Base-by-base conservation (phyloP, 2,113 vertebrate species). In the Acinonyx jubatus region DNA sequence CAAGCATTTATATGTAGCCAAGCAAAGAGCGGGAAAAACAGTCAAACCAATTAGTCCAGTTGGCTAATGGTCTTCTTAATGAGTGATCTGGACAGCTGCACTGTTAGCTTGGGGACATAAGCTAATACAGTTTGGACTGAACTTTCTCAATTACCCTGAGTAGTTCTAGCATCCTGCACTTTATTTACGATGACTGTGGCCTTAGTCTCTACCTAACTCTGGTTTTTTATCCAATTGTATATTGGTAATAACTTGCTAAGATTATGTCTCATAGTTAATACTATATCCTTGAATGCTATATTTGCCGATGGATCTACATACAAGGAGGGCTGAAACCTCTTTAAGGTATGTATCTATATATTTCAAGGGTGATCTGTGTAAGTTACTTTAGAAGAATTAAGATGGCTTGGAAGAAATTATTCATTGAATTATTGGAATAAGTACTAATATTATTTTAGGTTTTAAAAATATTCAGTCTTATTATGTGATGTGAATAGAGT, bases 401-500 rank as follows among this genome's bases (percentile, higher is more conserved):
- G 55, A 91, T 91, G 33, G 2, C 36, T 97, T 16, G 68, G 41
- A 76, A 78, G 73, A 84, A 97, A 97, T 96, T 96, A 79, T 96
- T 98, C n/a, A 48, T 36, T 97, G 78, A 81, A 97, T 91, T 76
- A 4, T n/a, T 21, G 0, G 4, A 95, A 52, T 85, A 74, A 71
- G n/a, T 91, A 18, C 96, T 98, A 57, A 96, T 94, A 96, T 96
- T 94, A 96, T 80, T 94, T 81, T 69, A 91, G 86, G 29, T 11
- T 97, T 98, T 69, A 85, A 98, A 97, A 94, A 83, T 80, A 98
- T 96, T 97, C 94, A 93, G 3, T 73, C 66, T 76, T 29, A 88
- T 94, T 98, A 89, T 94, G 6, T 25, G 21, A 96, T 92, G 52
- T 11, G 92, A 81, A 97, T 82, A 96, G 95, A 83, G 18, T 96